Conservation (phyloP, 2,113 vertebrate genomes). For the Prolemur simus region DNA sequence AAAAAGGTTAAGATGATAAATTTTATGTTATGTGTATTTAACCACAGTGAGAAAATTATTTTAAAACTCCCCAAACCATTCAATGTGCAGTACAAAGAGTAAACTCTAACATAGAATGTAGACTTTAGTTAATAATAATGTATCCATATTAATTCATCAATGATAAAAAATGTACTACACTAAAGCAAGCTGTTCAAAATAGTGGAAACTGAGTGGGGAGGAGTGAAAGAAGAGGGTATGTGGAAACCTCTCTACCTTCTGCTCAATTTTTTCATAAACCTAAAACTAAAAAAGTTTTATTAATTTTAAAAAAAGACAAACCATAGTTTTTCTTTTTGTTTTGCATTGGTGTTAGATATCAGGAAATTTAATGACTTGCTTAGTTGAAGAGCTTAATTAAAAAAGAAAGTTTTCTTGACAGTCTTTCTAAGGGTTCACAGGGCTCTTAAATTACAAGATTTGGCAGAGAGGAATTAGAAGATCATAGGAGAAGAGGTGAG, state of each 20-base stretch:
- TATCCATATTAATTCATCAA: background rate
- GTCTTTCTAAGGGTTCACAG: background rate
- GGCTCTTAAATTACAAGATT: constrained; percentile 19
- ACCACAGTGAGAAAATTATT: background rate
- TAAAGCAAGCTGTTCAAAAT: constrained; percentile 4
- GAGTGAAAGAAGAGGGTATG: background rate
- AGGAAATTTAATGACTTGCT: constrained; percentile 19
- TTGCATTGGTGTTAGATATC: background rate
- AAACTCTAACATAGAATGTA: background rate
- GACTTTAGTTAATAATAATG: background rate
- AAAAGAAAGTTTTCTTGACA: constrained; percentile 49
- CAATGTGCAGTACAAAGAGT: background rate
- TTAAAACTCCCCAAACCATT: background rate
- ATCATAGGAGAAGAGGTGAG: background rate
- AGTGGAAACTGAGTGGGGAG: background rate
- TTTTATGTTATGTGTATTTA: constrained; percentile 24
- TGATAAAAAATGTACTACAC: background rate
- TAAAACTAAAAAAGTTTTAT: background rate
- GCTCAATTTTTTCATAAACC: background rate
- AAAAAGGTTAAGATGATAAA: background rate
- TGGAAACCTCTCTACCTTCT: background rate
- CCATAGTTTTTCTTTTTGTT: constrained; percentile 30
- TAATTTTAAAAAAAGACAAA: background rate
- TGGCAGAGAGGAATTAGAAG: constrained; percentile 32
- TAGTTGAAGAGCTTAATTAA: constrained; percentile 39